Percentiles rank a stretch among this genome's conserved stretches.
phyloP scores from a whole-genome alignment of 2,797 vertebrate species.

The Sebastes steindachneri region DNA sequence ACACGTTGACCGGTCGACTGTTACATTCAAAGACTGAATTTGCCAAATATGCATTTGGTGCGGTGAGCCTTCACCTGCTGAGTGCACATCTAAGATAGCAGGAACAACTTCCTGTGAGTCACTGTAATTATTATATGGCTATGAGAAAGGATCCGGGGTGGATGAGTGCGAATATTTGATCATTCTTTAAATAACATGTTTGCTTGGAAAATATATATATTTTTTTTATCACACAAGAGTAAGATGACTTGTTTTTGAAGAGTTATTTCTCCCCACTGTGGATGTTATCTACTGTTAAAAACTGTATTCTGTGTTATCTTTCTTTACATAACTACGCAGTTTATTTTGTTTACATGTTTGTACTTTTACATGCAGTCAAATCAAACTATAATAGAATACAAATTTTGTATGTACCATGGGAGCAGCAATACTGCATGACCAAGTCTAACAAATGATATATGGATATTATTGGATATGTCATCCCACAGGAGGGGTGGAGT shows the following conservation, averaged over 20 bases:
- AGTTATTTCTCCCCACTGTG: conserved; percentile 73
- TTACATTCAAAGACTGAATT: conserved; percentile 84
- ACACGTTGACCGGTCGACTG: conserved; percentile 58
- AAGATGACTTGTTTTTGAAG: conserved; percentile 70
- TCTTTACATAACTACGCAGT: conserved; percentile 72
- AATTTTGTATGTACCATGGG: conserved; percentile 70
- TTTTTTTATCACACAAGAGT: conserved; percentile 61
- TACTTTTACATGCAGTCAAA: conserved; percentile 92
- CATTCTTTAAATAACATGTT: conserved; percentile 66
- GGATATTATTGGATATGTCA: conserved; percentile 86
- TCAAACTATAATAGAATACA: conserved; percentile 87
- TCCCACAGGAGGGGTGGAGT: conserved; percentile 75
- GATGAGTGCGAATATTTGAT: conserved; percentile 71
- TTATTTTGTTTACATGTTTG: conserved; percentile 72
- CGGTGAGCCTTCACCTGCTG: conserved; percentile 89
- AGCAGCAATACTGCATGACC: conserved; percentile 66
- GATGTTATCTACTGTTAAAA: conserved; percentile 72
- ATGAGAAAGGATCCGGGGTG: conserved; percentile 77
- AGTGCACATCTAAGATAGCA: conserved; percentile 89
- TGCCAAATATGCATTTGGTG: conserved; percentile 75
- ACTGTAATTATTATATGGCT: conserved; percentile 78
- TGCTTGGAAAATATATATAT: conserved; percentile 53
- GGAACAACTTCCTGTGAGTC: conserved; percentile 87
- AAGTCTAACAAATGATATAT: conserved; percentile 69
- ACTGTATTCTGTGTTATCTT: conserved; percentile 80